A percentile compares a stretch with the other conserved stretches of the same genome.
Evolutionary conservation across 2,888 invertebrate species (phyloP).

Genomic region (Scaptomyza cyrtandrae): DNA sequence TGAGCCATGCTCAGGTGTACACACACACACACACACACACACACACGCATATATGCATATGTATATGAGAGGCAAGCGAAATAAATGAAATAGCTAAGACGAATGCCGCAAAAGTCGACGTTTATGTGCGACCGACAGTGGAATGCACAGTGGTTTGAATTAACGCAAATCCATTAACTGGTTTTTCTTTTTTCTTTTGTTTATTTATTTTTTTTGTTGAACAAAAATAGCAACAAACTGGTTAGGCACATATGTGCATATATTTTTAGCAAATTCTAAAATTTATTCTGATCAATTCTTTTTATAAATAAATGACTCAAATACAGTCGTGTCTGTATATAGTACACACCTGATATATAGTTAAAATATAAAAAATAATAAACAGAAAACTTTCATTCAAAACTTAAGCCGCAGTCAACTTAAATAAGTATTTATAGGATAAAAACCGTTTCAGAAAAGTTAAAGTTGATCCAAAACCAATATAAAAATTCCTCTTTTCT

Average conservation of each 20-base stretch:
- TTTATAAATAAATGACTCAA: neutral
- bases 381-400: no score
- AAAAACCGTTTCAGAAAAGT: no score
- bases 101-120: slow-evolving; percentile 63
- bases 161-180: slow-evolving; percentile 8
- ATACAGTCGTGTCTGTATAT: no score
- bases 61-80: slow-evolving; percentile 45
- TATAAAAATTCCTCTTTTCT: no score
- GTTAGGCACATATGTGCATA: neutral
- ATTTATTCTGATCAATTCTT: neutral
- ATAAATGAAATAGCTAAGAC: slow-evolving; percentile 70
- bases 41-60: neutral
- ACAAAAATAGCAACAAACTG: neutral
- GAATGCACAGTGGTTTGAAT: slow-evolving; percentile 65
- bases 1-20: slow-evolving; percentile 45
- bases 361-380: no score
- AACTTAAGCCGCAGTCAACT: no score
- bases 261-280: neutral
- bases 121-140: slow-evolving; percentile 61
- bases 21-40: slow-evolving; percentile 8
- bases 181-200: slow-evolving; percentile 5
- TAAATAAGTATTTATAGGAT: no score
- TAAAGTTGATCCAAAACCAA: no score
- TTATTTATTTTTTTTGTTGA: neutral
- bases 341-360: no score